A percentile compares a stretch with the other conserved stretches of the same genome.
phyloP scores from a whole-genome alignment of 2,797 vertebrate species.

The Hyperoplus lanceolatus region DNA sequence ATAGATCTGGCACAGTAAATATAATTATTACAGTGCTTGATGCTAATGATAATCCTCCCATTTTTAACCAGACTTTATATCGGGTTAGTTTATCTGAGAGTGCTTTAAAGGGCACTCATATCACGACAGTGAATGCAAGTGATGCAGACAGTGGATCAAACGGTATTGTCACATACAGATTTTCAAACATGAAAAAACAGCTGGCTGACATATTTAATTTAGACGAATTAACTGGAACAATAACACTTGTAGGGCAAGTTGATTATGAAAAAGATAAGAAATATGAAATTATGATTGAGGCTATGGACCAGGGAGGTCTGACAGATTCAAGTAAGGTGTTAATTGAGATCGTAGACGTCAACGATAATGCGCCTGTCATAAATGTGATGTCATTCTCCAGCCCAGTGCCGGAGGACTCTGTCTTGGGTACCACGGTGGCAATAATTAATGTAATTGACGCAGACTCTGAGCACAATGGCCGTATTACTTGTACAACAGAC shows the following conservation, averaged over 20 bases:
- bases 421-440: conserved; percentile 77
- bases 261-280: conserved; percentile 84
- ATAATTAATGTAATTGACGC: conserved; percentile 82
- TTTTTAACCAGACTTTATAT: conserved; percentile 70
- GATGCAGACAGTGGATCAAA: conserved; percentile 64
- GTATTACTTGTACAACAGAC: conserved; percentile 71
- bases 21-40: conserved; percentile 67
- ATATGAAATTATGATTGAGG: conserved; percentile 74
- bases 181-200: conserved; percentile 68
- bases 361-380: conserved; percentile 64
- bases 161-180: conserved; percentile 75
- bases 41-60: conserved; percentile 63
- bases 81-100: conserved; percentile 60
- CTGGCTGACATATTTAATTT: conserved; percentile 75
- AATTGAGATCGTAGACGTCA: conserved; percentile 75
- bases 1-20: conserved; percentile 64
- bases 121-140: conserved; percentile 61
- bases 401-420: conserved; percentile 73
- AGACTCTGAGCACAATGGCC: conserved; percentile 81
- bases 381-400: conserved; percentile 71
- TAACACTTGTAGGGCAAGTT: conserved; percentile 68
- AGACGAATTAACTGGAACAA: conserved; percentile 70
- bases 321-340: conserved; percentile 74
- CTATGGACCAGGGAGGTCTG: conserved; percentile 75
- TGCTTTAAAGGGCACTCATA: conserved; percentile 38